Evolutionary conservation across 1,140 invertebrate species (phyloP).

Genomic region (Lepeophtheirus salmonis): DNA sequence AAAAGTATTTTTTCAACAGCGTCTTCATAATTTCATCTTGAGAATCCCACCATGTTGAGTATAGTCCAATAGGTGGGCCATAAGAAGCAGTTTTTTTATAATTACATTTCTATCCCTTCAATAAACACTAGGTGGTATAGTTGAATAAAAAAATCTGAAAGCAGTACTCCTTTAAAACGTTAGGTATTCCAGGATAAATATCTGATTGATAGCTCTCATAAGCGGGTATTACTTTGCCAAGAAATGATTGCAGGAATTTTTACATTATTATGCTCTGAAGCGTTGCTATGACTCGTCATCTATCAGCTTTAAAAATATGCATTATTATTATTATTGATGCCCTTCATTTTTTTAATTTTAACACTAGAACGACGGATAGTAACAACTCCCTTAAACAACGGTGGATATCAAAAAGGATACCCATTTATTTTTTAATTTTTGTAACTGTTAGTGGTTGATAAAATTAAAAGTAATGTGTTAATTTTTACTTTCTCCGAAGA

Average conservation of each 20-base stretch:
- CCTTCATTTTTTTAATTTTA: too few relatives aligned
- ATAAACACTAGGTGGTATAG: constrained; percentile 82
- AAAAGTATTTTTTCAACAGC: constrained; percentile 76
- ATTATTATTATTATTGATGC: too few relatives aligned
- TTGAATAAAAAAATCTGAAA: constrained; percentile 55
- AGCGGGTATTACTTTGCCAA: constrained; percentile 40
- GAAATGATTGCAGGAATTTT: constrained; percentile 78
- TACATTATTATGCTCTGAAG: constrained; percentile 93
- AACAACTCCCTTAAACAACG: too few relatives aligned
- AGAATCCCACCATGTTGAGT: constrained; percentile 95
- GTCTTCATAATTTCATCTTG: constrained; percentile 66
- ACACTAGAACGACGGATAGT: too few relatives aligned
- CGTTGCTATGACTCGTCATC: constrained; percentile 74
- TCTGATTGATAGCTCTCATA: constrained; percentile 73
- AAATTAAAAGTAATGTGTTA: too few relatives aligned
- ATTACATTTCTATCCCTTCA: constrained; percentile 58
- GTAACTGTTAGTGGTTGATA: too few relatives aligned
- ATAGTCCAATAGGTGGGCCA: constrained; percentile 66
- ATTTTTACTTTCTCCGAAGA: too few relatives aligned
- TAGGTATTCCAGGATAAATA: constrained; percentile 81
- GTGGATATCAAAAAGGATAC: too few relatives aligned
- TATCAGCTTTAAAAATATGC: constrained; percentile 71
- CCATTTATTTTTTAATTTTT: too few relatives aligned
- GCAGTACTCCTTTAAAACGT: constrained; percentile 95
- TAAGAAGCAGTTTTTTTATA: constrained; percentile 59